Percentiles rank a stretch among this genome's conserved stretches.
phyloP scores from a whole-genome alignment of 2,797 vertebrate genomes.

The Chelonia mydas region DNA sequence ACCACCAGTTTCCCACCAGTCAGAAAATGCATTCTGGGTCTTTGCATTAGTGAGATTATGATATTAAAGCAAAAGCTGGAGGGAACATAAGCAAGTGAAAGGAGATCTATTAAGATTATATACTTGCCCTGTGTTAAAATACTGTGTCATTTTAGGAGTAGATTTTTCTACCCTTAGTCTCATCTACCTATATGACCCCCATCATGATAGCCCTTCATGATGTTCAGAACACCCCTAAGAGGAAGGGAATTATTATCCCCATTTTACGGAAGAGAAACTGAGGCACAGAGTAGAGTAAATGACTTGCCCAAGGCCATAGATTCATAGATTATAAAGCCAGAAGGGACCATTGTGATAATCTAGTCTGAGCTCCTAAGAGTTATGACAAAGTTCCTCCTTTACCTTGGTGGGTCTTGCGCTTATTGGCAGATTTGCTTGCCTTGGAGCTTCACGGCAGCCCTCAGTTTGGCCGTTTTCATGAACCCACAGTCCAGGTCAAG shows the following conservation, averaged over 20 bases:
- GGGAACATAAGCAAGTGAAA: constrained; percentile 10
- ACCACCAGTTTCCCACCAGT: constrained; percentile 62
- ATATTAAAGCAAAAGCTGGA: constrained; percentile 49
- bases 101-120: background rate
- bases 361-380: background rate
- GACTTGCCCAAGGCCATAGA: background rate
- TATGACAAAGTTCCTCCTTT: too few relatives aligned
- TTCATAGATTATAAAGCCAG: background rate
- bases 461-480: too few relatives aligned
- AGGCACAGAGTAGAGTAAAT: background rate
- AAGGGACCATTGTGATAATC: background rate
- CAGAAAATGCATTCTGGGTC: constrained; percentile 61
- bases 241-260: fast-evolving
- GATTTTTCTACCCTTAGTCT: background rate
- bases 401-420: too few relatives aligned
- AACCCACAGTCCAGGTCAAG: too few relatives aligned
- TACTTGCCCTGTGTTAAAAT: background rate
- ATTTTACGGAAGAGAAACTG: background rate
- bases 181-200: background rate
- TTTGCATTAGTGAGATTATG: constrained; percentile 60
- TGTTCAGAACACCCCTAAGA: fast-evolving
- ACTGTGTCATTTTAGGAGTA: background rate
- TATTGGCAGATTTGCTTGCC: too few relatives aligned
- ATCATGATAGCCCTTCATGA: background rate
- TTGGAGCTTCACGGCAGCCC: too few relatives aligned